A percentile compares a stretch with the other conserved stretches of the same genome.
Evolutionary conservation across 2,797 vertebrate genomes (phyloP).

Genomic region (Numenius phaeopus): DNA sequence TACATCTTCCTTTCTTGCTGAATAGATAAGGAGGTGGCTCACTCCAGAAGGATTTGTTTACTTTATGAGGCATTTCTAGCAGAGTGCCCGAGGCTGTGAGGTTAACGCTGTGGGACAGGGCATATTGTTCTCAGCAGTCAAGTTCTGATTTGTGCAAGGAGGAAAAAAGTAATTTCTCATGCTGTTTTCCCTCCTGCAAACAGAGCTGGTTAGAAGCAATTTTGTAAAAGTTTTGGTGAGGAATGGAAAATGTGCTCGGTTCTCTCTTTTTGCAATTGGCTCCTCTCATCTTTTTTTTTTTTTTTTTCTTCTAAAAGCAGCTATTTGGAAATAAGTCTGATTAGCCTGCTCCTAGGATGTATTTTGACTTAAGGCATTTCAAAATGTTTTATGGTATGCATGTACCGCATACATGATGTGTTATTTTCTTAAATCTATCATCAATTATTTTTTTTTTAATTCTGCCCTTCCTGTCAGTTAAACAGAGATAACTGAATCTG

Average conservation of each 20-base stretch:
- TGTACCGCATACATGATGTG: accelerated
- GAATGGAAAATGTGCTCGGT: neutral
- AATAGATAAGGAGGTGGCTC: slow-evolving; percentile 34
- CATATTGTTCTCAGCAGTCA: neutral
- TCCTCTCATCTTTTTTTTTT: neutral
- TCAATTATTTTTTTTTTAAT: neutral
- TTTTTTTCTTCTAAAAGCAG: neutral
- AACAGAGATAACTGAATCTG: slow-evolving; percentile 31
- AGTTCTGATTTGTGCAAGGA: slow-evolving; percentile 39
- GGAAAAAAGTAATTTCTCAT: neutral
- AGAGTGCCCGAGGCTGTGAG: neutral
- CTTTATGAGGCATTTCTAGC: slow-evolving; percentile 23
- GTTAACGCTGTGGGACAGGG: neutral
- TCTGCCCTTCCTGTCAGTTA: slow-evolving; percentile 1
- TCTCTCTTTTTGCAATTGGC: neutral
- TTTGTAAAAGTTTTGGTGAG: neutral
- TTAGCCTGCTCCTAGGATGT: neutral
- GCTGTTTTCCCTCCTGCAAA: slow-evolving; percentile 10
- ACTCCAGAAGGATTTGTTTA: neutral
- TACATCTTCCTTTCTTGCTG: slow-evolving; percentile 4
- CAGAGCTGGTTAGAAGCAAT: neutral
- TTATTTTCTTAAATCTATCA: neutral
- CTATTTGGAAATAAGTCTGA: neutral
- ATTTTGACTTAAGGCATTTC: neutral
- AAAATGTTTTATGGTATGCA: neutral